phyloP scores from a whole-genome alignment of 2,888 invertebrate species.

The Neoascia interrupta region DNA sequence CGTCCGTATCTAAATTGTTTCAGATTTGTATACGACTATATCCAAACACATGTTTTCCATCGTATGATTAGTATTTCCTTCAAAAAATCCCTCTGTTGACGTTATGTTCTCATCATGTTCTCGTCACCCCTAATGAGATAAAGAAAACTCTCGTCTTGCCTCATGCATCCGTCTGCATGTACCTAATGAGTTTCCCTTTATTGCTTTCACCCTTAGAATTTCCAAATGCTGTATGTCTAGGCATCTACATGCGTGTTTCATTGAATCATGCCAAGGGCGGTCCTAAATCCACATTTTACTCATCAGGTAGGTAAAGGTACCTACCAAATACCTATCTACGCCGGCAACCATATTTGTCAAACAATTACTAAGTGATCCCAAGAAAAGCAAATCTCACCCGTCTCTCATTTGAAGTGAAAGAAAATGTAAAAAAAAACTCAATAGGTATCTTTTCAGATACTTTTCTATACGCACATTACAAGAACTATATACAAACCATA shows the following conservation, averaged over 20 bases:
- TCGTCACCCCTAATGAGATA: no score
- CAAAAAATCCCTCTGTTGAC: background rate
- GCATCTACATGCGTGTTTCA: no score
- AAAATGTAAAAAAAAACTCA: no score
- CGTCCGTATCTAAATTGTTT: no score
- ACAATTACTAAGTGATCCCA: constrained; percentile 32
- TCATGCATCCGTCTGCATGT: background rate
- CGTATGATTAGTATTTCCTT: no score
- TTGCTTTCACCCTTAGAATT: background rate
- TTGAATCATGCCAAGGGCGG: background rate
- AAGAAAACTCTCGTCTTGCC: no score
- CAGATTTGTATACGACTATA: no score
- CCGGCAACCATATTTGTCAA: constrained; percentile 41
- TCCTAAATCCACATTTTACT: background rate
- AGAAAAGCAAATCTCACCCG: constrained; percentile 10
- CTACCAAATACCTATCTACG: background rate
- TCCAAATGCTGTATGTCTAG: no score
- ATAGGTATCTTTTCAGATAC: constrained; percentile 32
- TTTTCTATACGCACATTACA: constrained; percentile 21
- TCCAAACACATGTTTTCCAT: no score
- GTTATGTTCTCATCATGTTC: background rate
- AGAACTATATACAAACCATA: constrained; percentile 3
- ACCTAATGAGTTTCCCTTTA: constrained; percentile 3
- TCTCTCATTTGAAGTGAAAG: constrained; percentile 6
- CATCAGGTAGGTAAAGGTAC: constrained; percentile 7